Evolutionary conservation across 2,797 vertebrate species (phyloP).

Genomic region (Phrynocephalus vlangalii): DNA sequence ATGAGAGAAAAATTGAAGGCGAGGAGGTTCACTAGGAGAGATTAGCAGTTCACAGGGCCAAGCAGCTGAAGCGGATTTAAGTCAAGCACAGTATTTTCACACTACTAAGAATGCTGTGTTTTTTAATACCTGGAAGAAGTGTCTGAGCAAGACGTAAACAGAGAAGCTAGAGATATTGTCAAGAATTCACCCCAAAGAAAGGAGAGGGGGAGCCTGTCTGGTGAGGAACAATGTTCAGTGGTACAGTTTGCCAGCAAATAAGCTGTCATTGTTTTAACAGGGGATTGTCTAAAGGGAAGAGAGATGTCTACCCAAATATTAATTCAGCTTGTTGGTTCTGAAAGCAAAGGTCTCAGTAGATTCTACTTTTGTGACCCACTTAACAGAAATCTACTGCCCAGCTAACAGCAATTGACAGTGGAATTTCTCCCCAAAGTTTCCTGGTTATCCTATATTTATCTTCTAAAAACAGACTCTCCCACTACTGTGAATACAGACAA

Average conservation of each 20-base stretch:
- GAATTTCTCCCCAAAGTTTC: conserved; percentile 10
- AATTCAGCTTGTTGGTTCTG: conserved; percentile 55
- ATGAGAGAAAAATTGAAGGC: not conserved
- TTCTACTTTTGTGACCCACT: conserved; percentile 42
- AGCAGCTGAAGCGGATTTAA: not conserved
- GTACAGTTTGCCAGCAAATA: not conserved
- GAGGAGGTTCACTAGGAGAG: not conserved
- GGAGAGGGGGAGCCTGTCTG: not conserved
- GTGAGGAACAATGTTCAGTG: conserved; percentile 13
- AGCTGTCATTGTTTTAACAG: conserved; percentile 35
- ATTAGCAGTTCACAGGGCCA: conserved; percentile 5
- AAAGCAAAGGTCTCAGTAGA: conserved; percentile 53
- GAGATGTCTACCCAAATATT: conserved; percentile 43
- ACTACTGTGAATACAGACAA: conserved; percentile 60
- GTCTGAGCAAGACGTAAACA: conserved; percentile 14
- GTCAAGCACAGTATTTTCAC: conserved; percentile 9
- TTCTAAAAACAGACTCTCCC: conserved; percentile 41
- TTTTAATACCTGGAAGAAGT: not conserved
- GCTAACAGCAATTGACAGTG: conserved; percentile 30
- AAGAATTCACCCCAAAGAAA: not conserved
- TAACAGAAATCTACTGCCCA: conserved; percentile 35
- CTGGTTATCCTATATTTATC: conserved; percentile 41
- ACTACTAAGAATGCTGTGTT: not conserved
- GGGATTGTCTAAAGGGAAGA: conserved; percentile 48
- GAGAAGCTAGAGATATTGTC: conserved; percentile 11